Percentiles rank a stretch among this genome's conserved stretches.
These are phyloP conservation scores for Teleopsis dalmanni DNA, from an alignment of 1,140 invertebrate species.

Conservation along the genomic window DNA sequence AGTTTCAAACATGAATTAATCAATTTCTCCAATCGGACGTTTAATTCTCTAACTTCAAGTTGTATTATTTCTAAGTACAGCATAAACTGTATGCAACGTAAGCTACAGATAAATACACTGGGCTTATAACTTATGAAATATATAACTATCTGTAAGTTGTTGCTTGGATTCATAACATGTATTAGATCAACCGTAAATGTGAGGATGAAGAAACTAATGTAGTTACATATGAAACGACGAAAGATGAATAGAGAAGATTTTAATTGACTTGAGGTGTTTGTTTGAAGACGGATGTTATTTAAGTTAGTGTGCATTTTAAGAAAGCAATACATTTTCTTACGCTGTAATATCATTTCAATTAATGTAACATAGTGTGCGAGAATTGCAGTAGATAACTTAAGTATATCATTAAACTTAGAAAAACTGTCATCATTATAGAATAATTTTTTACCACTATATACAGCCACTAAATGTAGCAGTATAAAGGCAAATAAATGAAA, in stretches of 20 bases:
- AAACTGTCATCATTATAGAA: slow-evolving; percentile 9
- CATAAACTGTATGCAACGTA: slow-evolving; percentile 5
- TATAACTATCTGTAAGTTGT: not conserved
- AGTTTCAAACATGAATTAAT: not conserved
- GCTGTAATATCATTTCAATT: slow-evolving; percentile 3
- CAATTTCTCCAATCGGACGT: not conserved
- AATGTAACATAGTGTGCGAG: slow-evolving; percentile 1
- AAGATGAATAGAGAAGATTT: not conserved
- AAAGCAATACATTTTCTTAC: not conserved
- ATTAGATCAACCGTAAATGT: not conserved
- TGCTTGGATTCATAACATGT: not conserved
- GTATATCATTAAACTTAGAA: slow-evolving; percentile 7
- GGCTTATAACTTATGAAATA: slow-evolving; percentile 3
- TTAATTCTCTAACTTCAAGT: slow-evolving; percentile 2
- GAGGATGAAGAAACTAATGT: not conserved
- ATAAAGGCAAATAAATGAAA: slow-evolving; percentile 1
- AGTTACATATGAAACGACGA: not conserved
- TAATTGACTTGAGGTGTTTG: not conserved
- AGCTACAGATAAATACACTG: slow-evolving; percentile 3
- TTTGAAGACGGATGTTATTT: not conserved
- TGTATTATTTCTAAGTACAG: slow-evolving; percentile 7
- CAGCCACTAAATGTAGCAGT: not conserved
- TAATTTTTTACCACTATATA: not conserved
- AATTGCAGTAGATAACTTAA: not conserved
- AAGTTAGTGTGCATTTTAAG: too few species aligned